Evolutionary conservation across 2,797 vertebrate genomes (phyloP).

Genomic region (Parotocinclus haroldoi): DNA sequence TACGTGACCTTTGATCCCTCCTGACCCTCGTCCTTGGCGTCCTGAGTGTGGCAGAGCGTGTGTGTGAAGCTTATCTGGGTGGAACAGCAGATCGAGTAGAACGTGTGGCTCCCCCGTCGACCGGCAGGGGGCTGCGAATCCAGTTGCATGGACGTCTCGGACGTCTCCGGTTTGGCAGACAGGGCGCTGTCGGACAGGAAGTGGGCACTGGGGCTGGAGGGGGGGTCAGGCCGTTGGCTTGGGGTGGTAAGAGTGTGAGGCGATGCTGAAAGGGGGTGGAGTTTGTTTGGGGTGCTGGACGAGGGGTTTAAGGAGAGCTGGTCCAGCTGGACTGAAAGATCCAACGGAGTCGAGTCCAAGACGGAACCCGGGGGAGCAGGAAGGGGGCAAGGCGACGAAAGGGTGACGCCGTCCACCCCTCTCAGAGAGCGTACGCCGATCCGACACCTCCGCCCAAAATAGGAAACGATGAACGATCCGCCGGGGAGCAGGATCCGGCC

Average conservation of each 20-base stretch:
- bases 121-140: constrained; percentile 53
- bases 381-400: constrained; percentile 45
- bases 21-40: constrained; percentile 44
- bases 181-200: constrained; percentile 40
- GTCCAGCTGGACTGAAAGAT: constrained; percentile 78
- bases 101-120: constrained; percentile 65
- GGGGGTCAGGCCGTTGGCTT: background rate
- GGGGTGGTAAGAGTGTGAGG: constrained; percentile 28
- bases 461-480: constrained; percentile 75
- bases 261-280: background rate
- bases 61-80: constrained; percentile 74
- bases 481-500: constrained; percentile 84
- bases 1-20: constrained; percentile 77
- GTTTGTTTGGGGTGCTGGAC: constrained; percentile 68
- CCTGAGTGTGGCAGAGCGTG: constrained; percentile 5
- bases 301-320: constrained; percentile 68
- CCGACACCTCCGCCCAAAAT: constrained; percentile 80
- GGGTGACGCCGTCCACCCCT: constrained; percentile 76
- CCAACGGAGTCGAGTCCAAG: constrained; percentile 62
- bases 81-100: constrained; percentile 79
- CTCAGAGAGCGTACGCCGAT: constrained; percentile 72
- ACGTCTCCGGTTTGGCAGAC: constrained; percentile 9
- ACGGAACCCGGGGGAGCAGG: constrained; percentile 32
- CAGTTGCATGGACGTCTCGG: constrained; percentile 28
- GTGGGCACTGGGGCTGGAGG: constrained; percentile 46